Percentiles rank a stretch among this genome's conserved stretches.
Evolutionary conservation across 2,113 vertebrate species (phyloP).

Genomic region (Pantherophis guttatus): DNA sequence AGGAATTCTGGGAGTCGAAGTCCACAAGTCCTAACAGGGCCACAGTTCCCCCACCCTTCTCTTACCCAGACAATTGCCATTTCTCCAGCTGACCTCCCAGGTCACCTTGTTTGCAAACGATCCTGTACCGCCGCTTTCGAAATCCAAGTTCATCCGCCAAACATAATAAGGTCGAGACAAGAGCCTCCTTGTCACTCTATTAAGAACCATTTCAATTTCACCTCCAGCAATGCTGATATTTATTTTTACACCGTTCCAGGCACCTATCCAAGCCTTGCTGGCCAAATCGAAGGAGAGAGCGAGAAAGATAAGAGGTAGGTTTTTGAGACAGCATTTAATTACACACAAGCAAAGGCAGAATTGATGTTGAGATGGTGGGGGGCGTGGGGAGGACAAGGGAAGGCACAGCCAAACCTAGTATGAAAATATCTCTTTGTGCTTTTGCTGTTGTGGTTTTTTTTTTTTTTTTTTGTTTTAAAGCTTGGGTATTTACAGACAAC

Average conservation of each 20-base stretch:
- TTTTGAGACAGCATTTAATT: conserved; percentile 25
- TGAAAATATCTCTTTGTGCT: conserved; percentile 16
- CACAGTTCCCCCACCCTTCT: too few relatives aligned
- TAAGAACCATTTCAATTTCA: too few relatives aligned
- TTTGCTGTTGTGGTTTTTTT: not conserved
- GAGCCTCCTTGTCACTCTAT: not conserved
- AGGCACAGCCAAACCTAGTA: not conserved
- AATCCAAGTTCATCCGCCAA: not conserved
- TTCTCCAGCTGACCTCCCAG: not conserved
- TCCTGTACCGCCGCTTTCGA: not conserved
- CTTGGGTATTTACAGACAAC: conserved; percentile 1
- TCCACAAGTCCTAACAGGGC: too few relatives aligned
- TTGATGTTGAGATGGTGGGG: not conserved
- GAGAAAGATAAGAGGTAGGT: not conserved
- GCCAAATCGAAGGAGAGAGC: not conserved
- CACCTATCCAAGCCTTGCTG: not conserved
- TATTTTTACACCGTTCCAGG: not conserved
- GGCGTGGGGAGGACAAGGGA: not conserved
- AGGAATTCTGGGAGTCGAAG: too few relatives aligned
- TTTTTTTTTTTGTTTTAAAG: not conserved
- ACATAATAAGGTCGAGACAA: not conserved
- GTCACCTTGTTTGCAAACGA: not conserved
- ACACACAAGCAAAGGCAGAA: not conserved
- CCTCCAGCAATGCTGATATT: too few relatives aligned
- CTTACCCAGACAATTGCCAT: not conserved